phyloP scores from a whole-genome alignment of 2,888 invertebrate genomes.

The Heliconius sara region DNA sequence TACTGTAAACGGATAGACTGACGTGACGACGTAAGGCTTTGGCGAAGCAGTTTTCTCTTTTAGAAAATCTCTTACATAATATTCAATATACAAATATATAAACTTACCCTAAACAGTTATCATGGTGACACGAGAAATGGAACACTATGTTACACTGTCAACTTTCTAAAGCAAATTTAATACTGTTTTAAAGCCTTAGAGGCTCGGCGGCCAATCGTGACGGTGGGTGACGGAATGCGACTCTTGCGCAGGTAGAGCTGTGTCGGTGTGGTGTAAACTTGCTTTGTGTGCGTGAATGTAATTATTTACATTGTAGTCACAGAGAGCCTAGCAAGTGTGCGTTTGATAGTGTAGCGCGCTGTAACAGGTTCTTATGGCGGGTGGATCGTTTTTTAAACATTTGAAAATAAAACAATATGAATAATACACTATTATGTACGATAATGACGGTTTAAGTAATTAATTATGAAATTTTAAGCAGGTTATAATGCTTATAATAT shows the following conservation, averaged over 20 bases:
- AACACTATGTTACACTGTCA: slow-evolving; percentile 54
- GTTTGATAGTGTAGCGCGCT: slow-evolving; percentile 41
- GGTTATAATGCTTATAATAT: too few relatives aligned
- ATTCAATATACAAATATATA: slow-evolving; percentile 5
- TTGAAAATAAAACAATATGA: neutral
- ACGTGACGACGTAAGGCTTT: slow-evolving; percentile 36
- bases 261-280: slow-evolving; percentile 53
- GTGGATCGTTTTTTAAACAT: neutral
- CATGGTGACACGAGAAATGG: slow-evolving; percentile 48
- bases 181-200: slow-evolving; percentile 68
- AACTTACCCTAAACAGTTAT: slow-evolving; percentile 52
- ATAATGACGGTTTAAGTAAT: neutral
- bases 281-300: slow-evolving; percentile 64
- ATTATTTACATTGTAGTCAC: slow-evolving; percentile 63
- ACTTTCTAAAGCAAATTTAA: slow-evolving; percentile 72
- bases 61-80: neutral
- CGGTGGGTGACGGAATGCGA: slow-evolving; percentile 79
- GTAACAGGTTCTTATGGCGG: slow-evolving; percentile 7
- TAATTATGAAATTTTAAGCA: neutral
- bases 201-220: slow-evolving; percentile 73
- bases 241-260: slow-evolving; percentile 78
- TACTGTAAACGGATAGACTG: slow-evolving; percentile 30
- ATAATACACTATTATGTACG: neutral
- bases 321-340: slow-evolving; percentile 52
- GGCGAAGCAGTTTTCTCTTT: slow-evolving; percentile 13